Evolutionary conservation across 2,797 vertebrate genomes (phyloP), one percentile per base, ranked within the genome.

Genomic region (Varecia variegata): DNA sequence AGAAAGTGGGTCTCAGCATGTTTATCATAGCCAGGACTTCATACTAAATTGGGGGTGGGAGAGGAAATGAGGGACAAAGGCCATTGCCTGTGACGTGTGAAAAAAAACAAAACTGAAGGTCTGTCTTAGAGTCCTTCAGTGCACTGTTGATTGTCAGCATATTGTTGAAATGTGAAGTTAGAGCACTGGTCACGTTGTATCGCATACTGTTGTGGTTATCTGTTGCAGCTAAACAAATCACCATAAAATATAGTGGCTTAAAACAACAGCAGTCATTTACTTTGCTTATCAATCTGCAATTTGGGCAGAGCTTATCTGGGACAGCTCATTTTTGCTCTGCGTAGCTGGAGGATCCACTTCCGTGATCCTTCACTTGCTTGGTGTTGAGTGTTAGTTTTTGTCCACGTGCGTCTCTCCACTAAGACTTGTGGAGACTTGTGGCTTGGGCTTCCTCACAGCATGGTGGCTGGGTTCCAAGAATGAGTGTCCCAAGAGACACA

Each of bases 391-490:
- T 87, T 87, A 43, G 58, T 52, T 68, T 73, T 80, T 89, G 71
- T 91, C 62, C n/a, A 12, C 11, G 7, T 70, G 65, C 2, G 3
- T 86, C 11, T 88, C 47, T 47, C 56, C 40, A 20, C 54, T 38
- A 50, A 81, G 86, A 79, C 76, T 56, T 79, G 76, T 56, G 76
- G 50, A 56, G 50, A 79, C 76, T 79, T 79, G 76, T 38, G 35
- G 60, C 77, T 90, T 43, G 81, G 65, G 54, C 50, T 95, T 93
- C 67, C 60, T 96, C 35, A 20, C 20, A 74, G 68, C 14, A 3
- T 54, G 50, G 93, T 84, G 90, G 56, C 74, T n/a, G 20, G 25
- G 4, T 82, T 92, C 95, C 89, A 96, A 73, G 40, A 67, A 70
- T 62, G 62, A 89, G 35, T 58, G 65, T 95, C 68, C 73, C 60